Conservation (phyloP, 92 coral and sea anemone species). For the Zoanthus sociatus region DNA sequence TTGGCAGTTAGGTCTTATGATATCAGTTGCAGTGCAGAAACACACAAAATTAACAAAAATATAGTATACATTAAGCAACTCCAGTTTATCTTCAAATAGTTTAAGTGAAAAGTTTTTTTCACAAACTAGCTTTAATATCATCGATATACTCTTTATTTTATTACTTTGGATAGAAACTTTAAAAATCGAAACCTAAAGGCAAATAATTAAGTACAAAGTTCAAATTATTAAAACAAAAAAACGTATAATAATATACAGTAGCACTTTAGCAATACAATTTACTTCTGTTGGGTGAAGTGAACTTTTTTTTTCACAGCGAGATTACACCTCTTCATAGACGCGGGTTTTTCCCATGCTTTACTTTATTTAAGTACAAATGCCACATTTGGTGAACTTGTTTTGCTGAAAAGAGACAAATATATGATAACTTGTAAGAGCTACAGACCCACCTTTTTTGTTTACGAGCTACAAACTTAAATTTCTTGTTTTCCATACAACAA, state of each 20-base stretch:
- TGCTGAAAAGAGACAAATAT: neutral
- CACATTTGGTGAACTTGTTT: constrained; percentile 44
- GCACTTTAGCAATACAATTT: neutral
- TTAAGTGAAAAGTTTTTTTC: neutral
- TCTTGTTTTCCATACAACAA: neutral
- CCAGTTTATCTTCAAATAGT: neutral
- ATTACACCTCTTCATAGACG: neutral
- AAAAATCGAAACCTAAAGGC: no score
- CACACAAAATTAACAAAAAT: constrained; percentile 21
- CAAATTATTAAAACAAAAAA: neutral
- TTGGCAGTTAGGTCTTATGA: constrained; percentile 33
- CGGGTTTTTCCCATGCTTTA: neutral
- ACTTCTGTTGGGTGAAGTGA: constrained; percentile 38
- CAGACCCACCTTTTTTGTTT: neutral
- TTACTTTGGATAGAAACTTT: neutral
- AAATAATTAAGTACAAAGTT: neutral
- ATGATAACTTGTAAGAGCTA: neutral
- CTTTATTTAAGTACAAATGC: constrained; percentile 23
- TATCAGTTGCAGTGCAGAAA: constrained; percentile 53
- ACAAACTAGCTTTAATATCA: neutral
- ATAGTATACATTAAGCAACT: neutral
- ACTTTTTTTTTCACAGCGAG: constrained; percentile 2
- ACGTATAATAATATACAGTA: no score
- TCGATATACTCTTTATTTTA: neutral
- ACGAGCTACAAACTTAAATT: no score